Base-by-base conservation (phyloP, 1,140 invertebrate genomes). In the Cyphomyrmex costatus region DNA sequence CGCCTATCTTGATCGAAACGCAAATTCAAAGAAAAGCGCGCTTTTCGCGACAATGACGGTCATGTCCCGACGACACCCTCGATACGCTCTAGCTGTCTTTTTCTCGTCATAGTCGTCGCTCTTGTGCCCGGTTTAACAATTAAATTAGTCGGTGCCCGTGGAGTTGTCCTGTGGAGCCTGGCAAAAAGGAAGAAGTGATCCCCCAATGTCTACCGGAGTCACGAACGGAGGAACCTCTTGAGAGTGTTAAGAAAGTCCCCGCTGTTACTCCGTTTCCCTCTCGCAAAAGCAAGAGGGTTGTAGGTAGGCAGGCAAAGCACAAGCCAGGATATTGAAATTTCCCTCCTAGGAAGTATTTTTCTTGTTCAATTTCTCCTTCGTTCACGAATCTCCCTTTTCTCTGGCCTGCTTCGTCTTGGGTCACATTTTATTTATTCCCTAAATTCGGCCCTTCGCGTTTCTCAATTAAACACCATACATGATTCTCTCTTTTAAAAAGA, bases 301-400 rank as follows among this genome's bases (percentile, higher is more conserved):
- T 42, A 46, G 66, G 53, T 51, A 85, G 82, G 68, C 77, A 82
- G 86, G 82, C 80, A 76, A 89, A 89, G 88, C 73, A 71, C 80
- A 85, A 86, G 84, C 76, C 87, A 85, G 90, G 90, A 91, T 91
- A 91, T 91, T 91, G 90, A 91, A 91, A 91, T 91, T 91, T 91
- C 76, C 83, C 85, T 83, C 63, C 78, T 19, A 91, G 90, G 80
- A 91, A 91, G 85, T 89, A 85, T 91, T 89, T 91, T 91, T 91
- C 89, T 89, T 85, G 76, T 89, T 89, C 85, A 85, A 77, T 89
- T 91, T 89, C 85, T 91, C 53, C 36, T 53, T 12, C 19, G 65
- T 36, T 46, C 73, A 30, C 36, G 46, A 12, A 46, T 53, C 46
- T 73, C 71, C 46, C 46, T 24, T 68, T 70, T 24, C 53, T 65